Base-by-base conservation (phyloP, 1,140 invertebrate genomes). In the Drosophila pruinosa region DNA sequence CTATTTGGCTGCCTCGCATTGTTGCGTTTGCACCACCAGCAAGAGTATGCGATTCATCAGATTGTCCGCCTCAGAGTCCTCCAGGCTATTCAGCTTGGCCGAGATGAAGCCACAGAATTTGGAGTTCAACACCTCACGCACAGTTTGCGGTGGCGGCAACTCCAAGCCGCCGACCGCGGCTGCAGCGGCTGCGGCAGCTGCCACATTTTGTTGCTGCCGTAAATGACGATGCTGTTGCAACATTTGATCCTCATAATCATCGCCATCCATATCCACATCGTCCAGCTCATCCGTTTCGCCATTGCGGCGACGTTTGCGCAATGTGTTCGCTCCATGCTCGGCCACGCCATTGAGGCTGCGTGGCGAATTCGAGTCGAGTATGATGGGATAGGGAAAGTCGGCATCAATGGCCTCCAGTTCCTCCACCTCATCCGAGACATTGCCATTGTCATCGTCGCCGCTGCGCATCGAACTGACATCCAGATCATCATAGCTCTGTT, bases 61-160 rank as follows among this genome's bases (percentile, higher is more conserved):
- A 75, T 91, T 91, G 39, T 91, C 89, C 17, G 89, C 89, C 48
- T 91, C 89, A 4, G 89, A 75, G 21, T 91, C 89, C 54, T 90
- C 89, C 89, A 91, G 75, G 67, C 89, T 91, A 41, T 91, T 91
- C n/a, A 91, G 59, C 45, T 91, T 91, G 26, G 89, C 89, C 41
- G 89, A 89, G 4, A 91, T 90, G 65, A 91, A 91, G 43, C 89
- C 89, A 50, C 89, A 91, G 56, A 91, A 91, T 56, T 91, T 91
- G 0, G 82, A 89, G 52, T 91, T 91, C 19, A 91, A 72, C 6
- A 91, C 86, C 34, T 91, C 89, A 17, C 89, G 89, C 3, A 91
- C 89, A 3, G 89, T 90, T 62, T 90, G 89, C 0, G 89, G 89
- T 8, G 75, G 81, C 10, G 89, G 67, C 52, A 90, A 47, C 28